Evolutionary conservation across 2,113 vertebrate species (phyloP).

Genomic region (Trochalopteron elliotii): DNA sequence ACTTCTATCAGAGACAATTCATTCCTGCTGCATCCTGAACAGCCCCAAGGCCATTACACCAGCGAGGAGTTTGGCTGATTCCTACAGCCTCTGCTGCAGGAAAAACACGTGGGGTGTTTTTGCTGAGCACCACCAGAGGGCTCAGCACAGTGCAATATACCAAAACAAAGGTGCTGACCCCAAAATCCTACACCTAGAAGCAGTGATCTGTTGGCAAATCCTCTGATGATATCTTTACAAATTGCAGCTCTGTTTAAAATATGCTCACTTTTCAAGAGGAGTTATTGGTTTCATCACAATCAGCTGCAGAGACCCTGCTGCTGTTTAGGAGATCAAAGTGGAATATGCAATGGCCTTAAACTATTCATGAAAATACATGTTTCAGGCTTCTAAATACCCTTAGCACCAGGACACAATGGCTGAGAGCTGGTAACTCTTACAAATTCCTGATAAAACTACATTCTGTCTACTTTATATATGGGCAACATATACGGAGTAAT

Average conservation of each 20-base stretch:
- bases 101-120: not conserved
- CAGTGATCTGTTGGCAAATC: not conserved
- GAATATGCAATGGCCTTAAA: not conserved
- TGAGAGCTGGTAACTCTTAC: not conserved
- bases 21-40: not conserved
- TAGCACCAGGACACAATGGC: not conserved
- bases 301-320: not conserved
- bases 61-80: not conserved
- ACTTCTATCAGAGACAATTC: not conserved
- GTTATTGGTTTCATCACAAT: not conserved
- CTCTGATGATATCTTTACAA: not conserved
- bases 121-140: conserved; percentile 20
- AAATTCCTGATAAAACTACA: not conserved
- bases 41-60: not conserved
- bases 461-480: not conserved
- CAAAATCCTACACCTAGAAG: not conserved
- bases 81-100: not conserved
- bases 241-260: not conserved
- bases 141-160: not conserved
- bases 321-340: not conserved
- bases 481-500: fast-evolving
- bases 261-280: not conserved
- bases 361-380: not conserved
- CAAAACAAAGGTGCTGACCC: not conserved
- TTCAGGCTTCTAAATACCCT: not conserved